phyloP scores from a whole-genome alignment of 2,113 vertebrate genomes.

The Boulengeromyrus knoepffleri region DNA sequence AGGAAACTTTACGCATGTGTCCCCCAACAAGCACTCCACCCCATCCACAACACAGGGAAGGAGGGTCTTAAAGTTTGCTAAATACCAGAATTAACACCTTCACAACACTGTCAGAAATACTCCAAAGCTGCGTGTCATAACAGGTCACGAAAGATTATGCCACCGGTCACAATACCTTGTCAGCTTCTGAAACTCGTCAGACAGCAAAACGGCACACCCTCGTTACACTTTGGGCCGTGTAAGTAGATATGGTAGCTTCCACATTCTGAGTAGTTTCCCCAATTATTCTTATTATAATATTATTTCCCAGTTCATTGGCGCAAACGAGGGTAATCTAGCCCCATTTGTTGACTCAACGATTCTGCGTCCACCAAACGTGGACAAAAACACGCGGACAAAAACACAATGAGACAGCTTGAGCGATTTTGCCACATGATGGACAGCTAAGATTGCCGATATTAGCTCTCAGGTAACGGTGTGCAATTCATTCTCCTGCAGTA shows the following conservation, averaged over 20 bases:
- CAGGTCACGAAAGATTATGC: neutral
- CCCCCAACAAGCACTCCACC: neutral
- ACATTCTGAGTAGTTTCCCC: neutral
- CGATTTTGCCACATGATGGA: slow-evolving; percentile 27
- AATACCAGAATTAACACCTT: neutral
- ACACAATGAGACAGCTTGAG: slow-evolving; percentile 14
- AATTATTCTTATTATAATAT: neutral
- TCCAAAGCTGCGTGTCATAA: neutral
- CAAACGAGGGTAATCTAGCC: neutral
- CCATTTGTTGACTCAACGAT: neutral
- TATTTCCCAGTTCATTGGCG: neutral
- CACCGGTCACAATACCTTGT: neutral
- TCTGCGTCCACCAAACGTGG: neutral
- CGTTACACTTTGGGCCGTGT: neutral
- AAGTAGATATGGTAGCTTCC: neutral
- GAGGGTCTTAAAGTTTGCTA: neutral
- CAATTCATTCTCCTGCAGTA: slow-evolving; percentile 20
- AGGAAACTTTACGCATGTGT: neutral
- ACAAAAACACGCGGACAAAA: neutral
- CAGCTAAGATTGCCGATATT: slow-evolving; percentile 26
- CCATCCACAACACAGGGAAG: neutral
- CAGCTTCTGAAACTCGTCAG: neutral
- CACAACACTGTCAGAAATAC: neutral
- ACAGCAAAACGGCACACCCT: neutral
- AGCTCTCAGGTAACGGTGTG: slow-evolving; percentile 23